Evolutionary conservation across 2,888 invertebrate genomes (phyloP), one percentile per base, ranked within the genome.

Genomic region (Scaptomyza caliginosa): DNA sequence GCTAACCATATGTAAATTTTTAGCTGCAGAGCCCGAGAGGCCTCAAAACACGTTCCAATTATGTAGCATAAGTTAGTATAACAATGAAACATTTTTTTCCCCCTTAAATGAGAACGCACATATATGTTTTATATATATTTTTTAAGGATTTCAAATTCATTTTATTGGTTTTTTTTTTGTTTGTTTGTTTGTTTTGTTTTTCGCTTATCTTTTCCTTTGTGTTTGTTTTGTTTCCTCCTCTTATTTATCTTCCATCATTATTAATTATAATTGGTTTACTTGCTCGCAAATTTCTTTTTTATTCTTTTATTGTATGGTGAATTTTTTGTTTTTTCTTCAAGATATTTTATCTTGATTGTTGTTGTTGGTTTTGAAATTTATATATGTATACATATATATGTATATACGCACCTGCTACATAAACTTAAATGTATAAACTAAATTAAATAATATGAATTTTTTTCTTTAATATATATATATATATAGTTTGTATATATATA

Each of bases 101-200:
- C 43, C 43, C n/a, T n/a, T 2, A 63, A 74, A 52, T 70, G 23
- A 75, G 3, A 59, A 72, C 39, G 23, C 64, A 70, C 56, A 63
- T 49, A 40, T 49, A 40, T 32, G 55, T 78, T 28, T 60, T 63
- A 58, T 67, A 63, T 86, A 67, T 80, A 86, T 79, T 87, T 79
- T 89, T 88, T 84, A 81, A 88, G 88, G 83, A 83, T 83, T 83
- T 83, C 83, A 88, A 83, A 88, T 83, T 83, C 88, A 88, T 88
- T 83, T 83, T 83, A 83, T 83, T 83, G 88, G 67, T 84, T 82
- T 85, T 69, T 74, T 57, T 40, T 52, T 77, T 68, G 66, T 82
- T 77, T 78, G 56, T 75, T 73, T 68, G 67, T 69, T 71, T 68
- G 56, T 72, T 73, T 67, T 69, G 57, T 68, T 60, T 54, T 57